Evolutionary conservation across 1,140 invertebrate genomes (phyloP), one percentile per base, ranked within the genome.

Genomic region (Daktulosphaira vitifoliae): DNA sequence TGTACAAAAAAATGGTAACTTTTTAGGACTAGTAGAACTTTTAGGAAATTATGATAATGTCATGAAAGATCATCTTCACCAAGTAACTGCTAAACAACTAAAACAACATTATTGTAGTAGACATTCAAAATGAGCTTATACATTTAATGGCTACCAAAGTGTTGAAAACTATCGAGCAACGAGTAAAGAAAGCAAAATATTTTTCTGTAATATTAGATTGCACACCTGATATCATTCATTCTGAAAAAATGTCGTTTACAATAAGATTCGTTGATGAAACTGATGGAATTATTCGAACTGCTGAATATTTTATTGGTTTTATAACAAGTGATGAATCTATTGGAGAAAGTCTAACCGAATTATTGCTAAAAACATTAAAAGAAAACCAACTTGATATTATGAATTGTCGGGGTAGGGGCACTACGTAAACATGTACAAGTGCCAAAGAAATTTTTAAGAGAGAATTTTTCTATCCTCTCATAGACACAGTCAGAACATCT

Each of bases 151-250:
- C 56, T 29, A 25, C 13, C 25, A 66, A 51, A 54, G 66, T 72
- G 46, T 67, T 67, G 66, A 52, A 65, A 44, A 49, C 22, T 49
- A 71, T 73, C 29, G 39, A 71, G 18, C 15, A 67, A 18, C 65
- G 52, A 29, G 67, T 69, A 42, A 71, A 66, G 62, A 39, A 53
- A 37, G 52, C 67, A 16, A 65, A 68, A 65, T 69, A 70, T 67
- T 70, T 65, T 67, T 69, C 68, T 25, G 23, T 68, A 38, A 68
- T 70, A 38, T 44, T 67, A 23, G 51, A 68, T 52, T 68, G 65
- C 39, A 67, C 54, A 11, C 54, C 66, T 48, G 54, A 66, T 44
- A 15, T 68, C 18, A 68, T 65, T 20, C 65, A 68, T 46, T 44
- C 33, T n/a, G 65, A 68, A 50, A 65, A 68, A 68, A 51, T 49